Evolutionary conservation across 1,140 invertebrate species (phyloP).

Genomic region (Trachymyrmex septentrionalis): DNA sequence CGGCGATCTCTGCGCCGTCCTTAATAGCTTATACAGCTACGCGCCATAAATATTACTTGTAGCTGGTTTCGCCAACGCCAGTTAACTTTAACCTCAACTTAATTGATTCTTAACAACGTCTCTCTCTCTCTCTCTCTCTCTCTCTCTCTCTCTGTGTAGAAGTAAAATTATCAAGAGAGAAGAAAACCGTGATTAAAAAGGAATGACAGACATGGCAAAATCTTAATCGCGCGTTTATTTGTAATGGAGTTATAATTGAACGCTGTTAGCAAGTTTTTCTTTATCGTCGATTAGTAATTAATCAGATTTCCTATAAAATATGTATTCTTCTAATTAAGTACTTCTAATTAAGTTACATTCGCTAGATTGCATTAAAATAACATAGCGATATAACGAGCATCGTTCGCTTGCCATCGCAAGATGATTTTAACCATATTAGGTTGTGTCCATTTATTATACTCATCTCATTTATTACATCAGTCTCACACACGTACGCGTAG

Average conservation of each 20-base stretch:
- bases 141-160: neutral
- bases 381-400: conserved; percentile 2
- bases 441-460: conserved; percentile 65
- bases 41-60: conserved; percentile 46
- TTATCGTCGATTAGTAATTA: neutral
- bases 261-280: conserved; percentile 10
- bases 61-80: neutral
- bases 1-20: neutral
- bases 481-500: neutral
- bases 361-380: conserved; percentile 30
- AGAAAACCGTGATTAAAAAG: neutral
- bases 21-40: conserved; percentile 29
- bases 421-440: conserved; percentile 72
- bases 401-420: conserved; percentile 26
- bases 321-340: neutral
- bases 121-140: too few species aligned
- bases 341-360: conserved; percentile 36
- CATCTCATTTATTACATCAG: conserved; percentile 53
- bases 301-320: conserved; percentile 2
- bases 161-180: neutral
- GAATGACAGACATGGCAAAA: neutral
- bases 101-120: conserved; percentile 25
- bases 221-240: neutral
- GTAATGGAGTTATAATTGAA: conserved; percentile 12
- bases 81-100: conserved; percentile 40